Evolutionary conservation across 2,797 vertebrate species (phyloP).

Genomic region (Macropodus opercularis): DNA sequence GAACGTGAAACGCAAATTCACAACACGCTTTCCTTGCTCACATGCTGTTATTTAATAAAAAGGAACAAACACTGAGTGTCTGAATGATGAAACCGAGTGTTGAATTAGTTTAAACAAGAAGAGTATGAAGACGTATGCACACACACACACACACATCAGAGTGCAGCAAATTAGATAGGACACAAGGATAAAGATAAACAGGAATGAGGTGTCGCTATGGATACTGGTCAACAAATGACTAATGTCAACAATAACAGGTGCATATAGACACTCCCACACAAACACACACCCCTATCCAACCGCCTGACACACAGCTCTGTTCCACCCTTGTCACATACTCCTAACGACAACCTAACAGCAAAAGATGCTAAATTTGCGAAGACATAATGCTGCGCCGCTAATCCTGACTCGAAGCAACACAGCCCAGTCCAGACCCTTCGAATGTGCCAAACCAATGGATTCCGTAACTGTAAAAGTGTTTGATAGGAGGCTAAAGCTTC

Average conservation of each 20-base stretch:
- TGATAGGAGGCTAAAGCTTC: too few relatives aligned
- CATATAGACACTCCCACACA: conserved; percentile 2
- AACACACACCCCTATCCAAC: not conserved
- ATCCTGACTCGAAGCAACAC: too few relatives aligned
- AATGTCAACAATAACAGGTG: conserved; percentile 29
- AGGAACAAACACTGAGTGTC: not conserved
- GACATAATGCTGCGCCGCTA: too few relatives aligned
- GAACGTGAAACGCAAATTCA: too few relatives aligned
- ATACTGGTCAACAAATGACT: conserved; percentile 39
- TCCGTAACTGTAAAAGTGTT: too few relatives aligned
- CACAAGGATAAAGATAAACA: conserved; percentile 11
- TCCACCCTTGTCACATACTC: too few relatives aligned
- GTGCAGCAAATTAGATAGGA: conserved; percentile 4
- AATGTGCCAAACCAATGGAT: too few relatives aligned
- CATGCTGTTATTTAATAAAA: conserved; percentile 2
- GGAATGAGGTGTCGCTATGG: conserved; percentile 10
- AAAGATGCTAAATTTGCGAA: too few relatives aligned
- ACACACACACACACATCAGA: too few relatives aligned
- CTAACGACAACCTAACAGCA: too few relatives aligned
- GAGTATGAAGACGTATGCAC: not conserved
- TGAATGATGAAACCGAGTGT: not conserved
- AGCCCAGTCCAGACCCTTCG: too few relatives aligned
- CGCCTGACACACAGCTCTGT: not conserved
- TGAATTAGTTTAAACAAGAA: not conserved
- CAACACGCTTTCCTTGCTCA: not conserved